Base-by-base conservation (phyloP, 2,113 vertebrate species). In the Chauna torquata region DNA sequence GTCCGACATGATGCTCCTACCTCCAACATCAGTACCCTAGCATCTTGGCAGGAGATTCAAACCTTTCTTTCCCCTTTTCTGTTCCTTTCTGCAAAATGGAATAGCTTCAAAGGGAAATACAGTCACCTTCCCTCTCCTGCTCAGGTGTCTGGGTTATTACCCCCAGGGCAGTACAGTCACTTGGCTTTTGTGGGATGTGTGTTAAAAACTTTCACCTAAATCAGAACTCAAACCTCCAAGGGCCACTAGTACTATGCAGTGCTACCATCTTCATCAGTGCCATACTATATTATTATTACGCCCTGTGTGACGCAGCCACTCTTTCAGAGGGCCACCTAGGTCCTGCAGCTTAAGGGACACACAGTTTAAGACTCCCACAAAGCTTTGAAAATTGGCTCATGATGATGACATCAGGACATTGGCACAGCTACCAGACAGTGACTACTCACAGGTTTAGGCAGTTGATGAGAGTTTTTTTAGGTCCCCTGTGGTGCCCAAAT, bases 261-360 rank as follows among this genome's bases (percentile, higher is more conserved):
- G 15, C 5, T 58, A 11, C 32, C 3, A 11, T 44, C 6, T 17
- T 42, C 65, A 71, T 30, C 40, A 9, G 5, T n/a, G 17, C 8
- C 1, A 1, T 18, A 12, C n/a, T 62, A 13, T 18, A 3, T 30
- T 40, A 3, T 25, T 80, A 19, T 30, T 59, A 6, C 19, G 3
- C 11, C 30, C 34, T 74, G 19, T 68, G 49, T 30, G 44, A 62
- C 58, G 58, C 20, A 52, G 22, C 2, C 25, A 20, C 9, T 9
- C 36, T 81, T 65, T n/a, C 30, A 79, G n/a, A 68, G 6, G 11
- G 6, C 3, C 17, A 55, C 36, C n/a, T 86, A 38, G 32, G 22
- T 27, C 36, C 55, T 54, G 8, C 23, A 24, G 9, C 18, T 82
- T 47, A 74, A 45, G 16, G 18, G 3, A 58, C 1, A 1, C 4